A percentile compares a stretch with the other conserved stretches of the same genome.
These are phyloP conservation scores for Agrotis puta DNA, from an alignment of 2,888 invertebrate genomes.

Conservation along the genomic window DNA sequence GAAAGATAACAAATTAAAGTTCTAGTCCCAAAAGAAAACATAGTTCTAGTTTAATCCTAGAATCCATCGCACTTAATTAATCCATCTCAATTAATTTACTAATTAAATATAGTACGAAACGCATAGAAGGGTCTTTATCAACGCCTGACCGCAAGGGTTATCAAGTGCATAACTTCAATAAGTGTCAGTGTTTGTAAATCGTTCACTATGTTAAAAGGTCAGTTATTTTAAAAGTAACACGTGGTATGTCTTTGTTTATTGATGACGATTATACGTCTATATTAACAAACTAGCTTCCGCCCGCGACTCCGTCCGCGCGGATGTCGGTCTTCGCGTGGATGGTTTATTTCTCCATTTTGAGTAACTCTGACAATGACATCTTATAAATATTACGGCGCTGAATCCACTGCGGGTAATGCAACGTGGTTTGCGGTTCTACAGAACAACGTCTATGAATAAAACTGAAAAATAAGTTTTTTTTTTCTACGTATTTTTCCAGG, in stretches of 20 bases:
- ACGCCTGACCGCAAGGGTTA: slow-evolving; percentile 34
- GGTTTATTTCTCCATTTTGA: no score
- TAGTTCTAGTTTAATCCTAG: not conserved
- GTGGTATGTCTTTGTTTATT: slow-evolving; percentile 4
- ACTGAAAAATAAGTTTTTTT: no score
- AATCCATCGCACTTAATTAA: not conserved
- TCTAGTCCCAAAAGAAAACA: not conserved
- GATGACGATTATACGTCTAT: not conserved
- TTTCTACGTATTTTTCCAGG: no score
- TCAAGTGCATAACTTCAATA: slow-evolving; percentile 37
- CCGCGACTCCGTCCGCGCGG: no score
- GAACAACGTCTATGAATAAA: no score
- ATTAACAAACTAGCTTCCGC: no score
- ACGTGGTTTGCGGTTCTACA: no score
- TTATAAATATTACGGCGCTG: no score
- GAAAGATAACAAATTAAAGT: not conserved
- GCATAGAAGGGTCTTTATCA: slow-evolving; percentile 15
- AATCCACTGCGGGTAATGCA: no score
- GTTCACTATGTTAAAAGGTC: slow-evolving; percentile 26
- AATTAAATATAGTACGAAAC: not conserved
- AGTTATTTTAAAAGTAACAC: slow-evolving; percentile 7
- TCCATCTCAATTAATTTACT: slow-evolving; percentile 1
- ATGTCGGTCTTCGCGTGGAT: no score
- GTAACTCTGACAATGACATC: no score
- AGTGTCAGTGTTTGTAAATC: slow-evolving; percentile 30